phyloP scores from a whole-genome alignment of 2,113 vertebrate genomes.

The Pseudopodoces humilis region DNA sequence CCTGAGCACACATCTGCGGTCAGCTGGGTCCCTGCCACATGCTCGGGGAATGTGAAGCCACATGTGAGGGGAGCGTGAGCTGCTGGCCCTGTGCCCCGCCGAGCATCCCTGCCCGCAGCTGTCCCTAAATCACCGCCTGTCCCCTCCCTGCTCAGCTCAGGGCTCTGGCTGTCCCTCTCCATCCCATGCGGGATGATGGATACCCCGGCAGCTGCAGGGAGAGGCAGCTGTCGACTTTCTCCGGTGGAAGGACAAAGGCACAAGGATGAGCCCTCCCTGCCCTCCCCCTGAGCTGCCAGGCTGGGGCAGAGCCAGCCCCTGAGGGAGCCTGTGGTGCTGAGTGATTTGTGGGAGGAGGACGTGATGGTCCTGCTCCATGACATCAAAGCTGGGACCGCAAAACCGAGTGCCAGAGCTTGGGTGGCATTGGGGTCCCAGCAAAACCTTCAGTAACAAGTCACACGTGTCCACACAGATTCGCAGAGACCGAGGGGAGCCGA shows the following conservation, averaged over 20 bases:
- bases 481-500: rapidly evolving
- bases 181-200: background rate
- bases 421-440: rapidly evolving
- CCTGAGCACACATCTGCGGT: rapidly evolving
- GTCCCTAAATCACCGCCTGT: background rate
- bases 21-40: rapidly evolving
- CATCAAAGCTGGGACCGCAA: background rate
- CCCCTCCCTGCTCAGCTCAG: background rate
- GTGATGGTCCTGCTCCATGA: rapidly evolving
- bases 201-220: conserved; percentile 28
- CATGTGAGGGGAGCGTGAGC: rapidly evolving
- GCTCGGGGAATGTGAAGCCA: rapidly evolving
- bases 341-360: background rate
- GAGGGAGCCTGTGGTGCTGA: background rate
- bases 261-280: background rate
- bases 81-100: rapidly evolving
- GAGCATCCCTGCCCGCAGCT: background rate
- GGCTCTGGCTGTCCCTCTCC: background rate
- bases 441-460: background rate
- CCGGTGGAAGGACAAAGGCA: background rate
- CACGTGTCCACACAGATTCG: rapidly evolving
- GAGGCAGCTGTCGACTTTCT: conserved; percentile 12
- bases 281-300: background rate
- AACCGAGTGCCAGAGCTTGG: background rate
- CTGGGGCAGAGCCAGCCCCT: rapidly evolving